Conservation (phyloP, 1,140 invertebrate species). For the Drosophila quadrilineata region DNA sequence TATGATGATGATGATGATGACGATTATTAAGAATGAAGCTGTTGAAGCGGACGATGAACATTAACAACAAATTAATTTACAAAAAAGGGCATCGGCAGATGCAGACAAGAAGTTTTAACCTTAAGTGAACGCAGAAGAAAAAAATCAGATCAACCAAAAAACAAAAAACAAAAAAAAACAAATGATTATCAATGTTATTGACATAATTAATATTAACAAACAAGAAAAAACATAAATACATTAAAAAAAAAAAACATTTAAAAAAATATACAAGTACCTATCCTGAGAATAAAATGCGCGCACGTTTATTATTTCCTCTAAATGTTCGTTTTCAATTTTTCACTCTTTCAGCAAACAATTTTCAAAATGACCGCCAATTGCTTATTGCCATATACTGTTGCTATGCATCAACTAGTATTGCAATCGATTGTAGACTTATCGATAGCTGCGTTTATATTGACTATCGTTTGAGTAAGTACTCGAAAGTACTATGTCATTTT, state of each 20-base stretch:
- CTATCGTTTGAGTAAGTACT: too few relatives aligned
- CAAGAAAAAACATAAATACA: constrained; percentile 51
- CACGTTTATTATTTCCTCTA: constrained; percentile 79
- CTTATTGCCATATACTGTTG: neutral
- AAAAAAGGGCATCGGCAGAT: constrained; percentile 49
- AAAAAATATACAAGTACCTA: constrained; percentile 79
- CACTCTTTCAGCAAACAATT: constrained; percentile 1
- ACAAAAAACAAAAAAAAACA: constrained; percentile 53
- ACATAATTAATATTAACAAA: constrained; percentile 77
- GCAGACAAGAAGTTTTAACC: constrained; percentile 71
- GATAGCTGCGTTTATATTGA: neutral
- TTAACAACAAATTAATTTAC: constrained; percentile 69
- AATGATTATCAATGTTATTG: constrained; percentile 79
- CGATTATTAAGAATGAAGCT: too few relatives aligned
- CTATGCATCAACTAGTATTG: neutral
- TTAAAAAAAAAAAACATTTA: constrained; percentile 68
- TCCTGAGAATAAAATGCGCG: constrained; percentile 78
- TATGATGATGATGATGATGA: too few relatives aligned
- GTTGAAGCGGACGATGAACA: too few relatives aligned
- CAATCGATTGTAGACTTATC: neutral
- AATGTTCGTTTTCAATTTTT: constrained; percentile 56
- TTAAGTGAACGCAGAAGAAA: constrained; percentile 66
- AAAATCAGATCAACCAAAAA: constrained; percentile 29
- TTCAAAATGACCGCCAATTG: neutral
- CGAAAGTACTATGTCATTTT: too few relatives aligned